phyloP scores from a whole-genome alignment of 2,797 vertebrate species.

The Coilia nasus region DNA sequence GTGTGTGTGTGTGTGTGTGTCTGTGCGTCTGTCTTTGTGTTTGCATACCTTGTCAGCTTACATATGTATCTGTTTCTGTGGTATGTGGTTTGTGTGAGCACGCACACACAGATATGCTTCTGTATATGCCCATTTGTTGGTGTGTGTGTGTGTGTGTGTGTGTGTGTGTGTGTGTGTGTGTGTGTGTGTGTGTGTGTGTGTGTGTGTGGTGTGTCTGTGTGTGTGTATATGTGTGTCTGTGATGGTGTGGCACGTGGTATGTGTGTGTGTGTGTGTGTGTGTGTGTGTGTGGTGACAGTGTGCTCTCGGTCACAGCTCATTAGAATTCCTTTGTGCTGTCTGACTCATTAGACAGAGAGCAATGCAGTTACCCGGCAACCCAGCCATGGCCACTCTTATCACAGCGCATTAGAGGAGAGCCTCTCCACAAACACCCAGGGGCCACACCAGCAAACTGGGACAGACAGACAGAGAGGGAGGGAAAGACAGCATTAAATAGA shows the following conservation, averaged over 20 bases:
- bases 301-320: slow-evolving; percentile 17
- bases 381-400: slow-evolving; percentile 1
- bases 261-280: neutral
- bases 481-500: too few relatives aligned
- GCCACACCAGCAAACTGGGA: neutral
- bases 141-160: slow-evolving; percentile 2
- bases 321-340: neutral
- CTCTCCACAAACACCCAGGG: neutral
- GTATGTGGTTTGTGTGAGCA: too few relatives aligned
- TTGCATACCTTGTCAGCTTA: too few relatives aligned
- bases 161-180: slow-evolving; percentile 11
- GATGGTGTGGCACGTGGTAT: neutral
- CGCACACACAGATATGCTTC: too few relatives aligned
- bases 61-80: too few relatives aligned
- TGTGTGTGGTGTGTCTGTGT: neutral
- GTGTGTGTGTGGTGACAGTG: neutral
- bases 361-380: neutral
- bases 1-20: too few relatives aligned
- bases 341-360: neutral
- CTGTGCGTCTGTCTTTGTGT: too few relatives aligned
- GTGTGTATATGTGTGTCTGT: neutral
- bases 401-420: neutral
- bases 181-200: slow-evolving; percentile 1
- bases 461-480: neutral
- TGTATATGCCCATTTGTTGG: too few relatives aligned